Percentiles rank a stretch among this genome's conserved stretches.
Conservation (phyloP, 2,797 vertebrate genomes). For the Smutsia gigantea region DNA sequence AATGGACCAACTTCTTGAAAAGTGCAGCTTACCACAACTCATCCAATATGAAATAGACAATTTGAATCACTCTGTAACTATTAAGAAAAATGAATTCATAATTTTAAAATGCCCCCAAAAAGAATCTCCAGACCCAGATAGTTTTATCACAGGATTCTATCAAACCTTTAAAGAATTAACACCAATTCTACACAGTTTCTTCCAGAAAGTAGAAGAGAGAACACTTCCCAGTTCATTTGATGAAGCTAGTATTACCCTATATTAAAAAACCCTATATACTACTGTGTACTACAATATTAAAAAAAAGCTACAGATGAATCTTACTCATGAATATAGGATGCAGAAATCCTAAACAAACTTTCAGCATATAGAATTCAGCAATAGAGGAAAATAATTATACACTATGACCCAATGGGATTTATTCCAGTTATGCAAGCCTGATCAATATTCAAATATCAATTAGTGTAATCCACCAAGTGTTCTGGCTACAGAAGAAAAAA, state of each 20-base stretch:
- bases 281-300: not conserved
- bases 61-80: not conserved
- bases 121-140: not conserved
- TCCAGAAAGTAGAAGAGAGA: not conserved
- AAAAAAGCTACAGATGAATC: not conserved
- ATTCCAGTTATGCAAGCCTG: not conserved
- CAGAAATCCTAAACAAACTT: not conserved
- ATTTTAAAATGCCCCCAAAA: not conserved
- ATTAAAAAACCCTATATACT: not conserved
- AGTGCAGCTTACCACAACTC: not conserved
- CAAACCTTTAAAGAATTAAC: not conserved
- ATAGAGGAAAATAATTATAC: not conserved
- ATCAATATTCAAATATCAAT: not conserved
- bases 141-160: not conserved
- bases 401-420: not conserved
- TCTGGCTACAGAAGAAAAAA: not conserved
- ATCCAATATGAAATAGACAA: not conserved
- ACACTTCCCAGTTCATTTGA: not conserved
- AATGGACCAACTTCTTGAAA: not conserved
- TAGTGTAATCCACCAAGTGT: not conserved
- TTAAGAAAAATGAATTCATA: not conserved
- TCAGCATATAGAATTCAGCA: not conserved
- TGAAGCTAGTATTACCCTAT: not conserved
- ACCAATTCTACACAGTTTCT: not conserved
- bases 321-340: not conserved